Base-by-base conservation (phyloP, 1,140 invertebrate genomes). In the Mactra quadrangularis region DNA sequence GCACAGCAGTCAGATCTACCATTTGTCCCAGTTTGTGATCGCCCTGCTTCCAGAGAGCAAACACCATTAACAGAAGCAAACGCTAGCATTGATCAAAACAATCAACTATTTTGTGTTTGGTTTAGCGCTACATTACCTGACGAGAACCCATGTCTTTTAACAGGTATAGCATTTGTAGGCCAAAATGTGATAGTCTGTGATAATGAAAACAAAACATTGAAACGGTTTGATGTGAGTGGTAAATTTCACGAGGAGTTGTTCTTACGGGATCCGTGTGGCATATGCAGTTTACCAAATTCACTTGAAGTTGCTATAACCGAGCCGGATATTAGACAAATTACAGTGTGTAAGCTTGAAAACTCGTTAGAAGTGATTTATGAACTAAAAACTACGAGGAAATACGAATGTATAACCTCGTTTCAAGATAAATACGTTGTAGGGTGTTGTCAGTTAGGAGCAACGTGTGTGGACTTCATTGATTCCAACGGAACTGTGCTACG, bases 181-280 rank as follows among this genome's bases (percentile, higher is more conserved):
- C 62, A 45, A 7, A 41, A 57, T n/a, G 35, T 81, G 22, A 29
- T 81, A 9, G 77, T 60, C 17, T 81, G 64, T 29, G 77, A 81
- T 35, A 81, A 81, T 52, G 77, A 81, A 29, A 81, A 81, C 50
- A 81, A 81, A 38, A 68, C 60, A 3, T 50, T 81, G 17, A 81
- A 81, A 59, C 25, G 77, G 22, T 81, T 81, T 45, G 38, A 68
- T 22, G 27, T 62, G 6, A 53, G 57, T 31, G 77, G 77, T 13
- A 70, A 59, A 22, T 81, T 81, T 38, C 22, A 57, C 0, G 77
- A 81, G n/a, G 62, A 81, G 41, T 29, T 81, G 31, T 59, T 68
- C 50, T 71, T 81, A 25, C 47, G 35, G 7, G 77, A 81, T 45
- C 77, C 77, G 27, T 81, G 77, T 60, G 77, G 77, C 7, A 71